Evolutionary conservation across 2,888 invertebrate species (phyloP).

Genomic region (Zeuzera pyrina): DNA sequence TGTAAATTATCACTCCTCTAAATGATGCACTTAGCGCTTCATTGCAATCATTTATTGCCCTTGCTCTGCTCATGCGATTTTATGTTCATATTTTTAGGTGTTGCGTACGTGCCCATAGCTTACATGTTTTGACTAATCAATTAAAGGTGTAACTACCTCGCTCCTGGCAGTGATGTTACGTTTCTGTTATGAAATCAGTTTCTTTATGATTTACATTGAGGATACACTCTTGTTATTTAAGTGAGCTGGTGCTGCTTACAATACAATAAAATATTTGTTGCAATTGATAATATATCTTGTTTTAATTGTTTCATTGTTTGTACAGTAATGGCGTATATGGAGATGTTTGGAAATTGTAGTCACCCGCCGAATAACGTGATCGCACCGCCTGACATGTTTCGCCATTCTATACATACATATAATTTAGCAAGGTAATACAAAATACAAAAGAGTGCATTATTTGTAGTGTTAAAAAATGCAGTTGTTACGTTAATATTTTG

Average conservation of each 20-base stretch:
- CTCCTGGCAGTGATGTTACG: no score
- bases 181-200: background rate
- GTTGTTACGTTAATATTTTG: background rate
- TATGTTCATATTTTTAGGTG: no score
- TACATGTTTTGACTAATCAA: no score
- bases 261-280: no score
- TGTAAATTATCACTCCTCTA: slow-evolving; percentile 45
- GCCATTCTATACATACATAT: slow-evolving; percentile 90
- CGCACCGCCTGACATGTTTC: slow-evolving; percentile 82
- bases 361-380: slow-evolving; percentile 75
- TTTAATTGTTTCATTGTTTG: background rate
- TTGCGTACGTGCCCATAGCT: no score
- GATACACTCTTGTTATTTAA: background rate
- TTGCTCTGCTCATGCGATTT: slow-evolving; percentile 35
- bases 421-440: slow-evolving; percentile 64
- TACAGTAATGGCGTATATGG: slow-evolving; percentile 96
- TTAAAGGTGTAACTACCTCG: no score
- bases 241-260: no score
- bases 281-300: background rate
- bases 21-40: slow-evolving; percentile 53
- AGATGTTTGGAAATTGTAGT: slow-evolving; percentile 93
- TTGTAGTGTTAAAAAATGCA: background rate
- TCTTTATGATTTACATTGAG: background rate
- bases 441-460: background rate
- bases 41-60: slow-evolving; percentile 38